These are phyloP conservation scores for Periophthalmus modestus DNA, from an alignment of 2,113 vertebrate genomes.

Conservation along the genomic window DNA sequence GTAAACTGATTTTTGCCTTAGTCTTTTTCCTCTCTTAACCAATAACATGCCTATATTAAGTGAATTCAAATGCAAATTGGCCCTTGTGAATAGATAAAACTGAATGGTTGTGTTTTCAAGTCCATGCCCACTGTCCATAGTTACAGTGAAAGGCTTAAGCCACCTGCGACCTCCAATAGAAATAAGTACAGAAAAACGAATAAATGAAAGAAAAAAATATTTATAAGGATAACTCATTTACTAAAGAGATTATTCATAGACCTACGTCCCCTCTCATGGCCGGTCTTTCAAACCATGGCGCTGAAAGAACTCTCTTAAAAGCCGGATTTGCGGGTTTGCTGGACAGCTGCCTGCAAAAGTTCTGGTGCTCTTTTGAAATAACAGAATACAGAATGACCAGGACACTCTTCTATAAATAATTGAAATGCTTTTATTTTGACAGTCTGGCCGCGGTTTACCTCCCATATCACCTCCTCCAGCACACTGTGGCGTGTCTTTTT, in stretches of 20 bases:
- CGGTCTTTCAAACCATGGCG: not conserved
- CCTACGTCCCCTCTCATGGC: not conserved
- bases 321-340: not conserved
- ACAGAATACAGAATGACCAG: not conserved
- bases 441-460: not conserved
- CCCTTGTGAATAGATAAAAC: not conserved
- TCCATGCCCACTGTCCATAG: not conserved
- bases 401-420: conserved; percentile 5
- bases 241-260: not conserved
- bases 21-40: not conserved
- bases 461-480: not conserved
- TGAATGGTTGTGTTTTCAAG: not conserved
- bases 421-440: not conserved
- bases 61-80: not conserved
- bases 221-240: not conserved
- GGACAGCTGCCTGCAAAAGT: not conserved
- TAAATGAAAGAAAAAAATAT: not conserved
- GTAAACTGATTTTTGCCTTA: not conserved
- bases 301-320: not conserved
- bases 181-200: not conserved
- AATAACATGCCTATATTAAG: not conserved
- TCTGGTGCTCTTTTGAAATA: not conserved
- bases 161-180: not conserved
- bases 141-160: not conserved
- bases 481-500: not conserved